Conservation (phyloP, 1,140 invertebrate genomes). For the Helicoverpa zea region DNA sequence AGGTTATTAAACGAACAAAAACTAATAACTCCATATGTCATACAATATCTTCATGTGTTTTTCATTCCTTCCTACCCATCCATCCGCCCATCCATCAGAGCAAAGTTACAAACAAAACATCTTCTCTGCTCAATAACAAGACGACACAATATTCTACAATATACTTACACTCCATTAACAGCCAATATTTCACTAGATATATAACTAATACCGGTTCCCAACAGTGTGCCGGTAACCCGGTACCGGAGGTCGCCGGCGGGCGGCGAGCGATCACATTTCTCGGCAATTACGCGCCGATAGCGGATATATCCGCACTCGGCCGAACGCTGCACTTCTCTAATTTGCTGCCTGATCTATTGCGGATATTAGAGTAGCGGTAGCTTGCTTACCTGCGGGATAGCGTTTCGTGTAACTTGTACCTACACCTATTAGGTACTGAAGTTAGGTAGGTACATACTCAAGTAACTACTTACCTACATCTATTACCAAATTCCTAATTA, state of each 20-base stretch:
- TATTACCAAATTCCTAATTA: too few species aligned
- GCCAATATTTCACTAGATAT: too few species aligned
- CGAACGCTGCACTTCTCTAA: conserved; percentile 35
- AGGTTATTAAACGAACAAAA: too few species aligned
- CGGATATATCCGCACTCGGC: conserved; percentile 38
- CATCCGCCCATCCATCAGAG: too few species aligned
- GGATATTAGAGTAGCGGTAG: not conserved
- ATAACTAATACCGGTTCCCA: not conserved
- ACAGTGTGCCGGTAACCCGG: not conserved
- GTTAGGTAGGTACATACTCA: too few species aligned
- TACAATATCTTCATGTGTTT: too few species aligned
- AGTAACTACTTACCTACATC: too few species aligned
- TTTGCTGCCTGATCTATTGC: conserved; percentile 17
- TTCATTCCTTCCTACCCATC: too few species aligned
- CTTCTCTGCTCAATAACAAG: too few species aligned
- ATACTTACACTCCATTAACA: not conserved
- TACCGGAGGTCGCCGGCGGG: not conserved
- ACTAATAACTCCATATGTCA: too few species aligned
- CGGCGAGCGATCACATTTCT: conserved; percentile 61
- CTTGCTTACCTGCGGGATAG: not conserved
- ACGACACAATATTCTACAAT: not conserved
- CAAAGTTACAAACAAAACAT: too few species aligned
- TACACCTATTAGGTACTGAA: too few species aligned
- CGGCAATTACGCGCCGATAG: conserved; percentile 63
- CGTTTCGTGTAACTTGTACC: not conserved